Base-by-base conservation (phyloP, 2,797 vertebrate genomes). In the Perodicticus potto region DNA sequence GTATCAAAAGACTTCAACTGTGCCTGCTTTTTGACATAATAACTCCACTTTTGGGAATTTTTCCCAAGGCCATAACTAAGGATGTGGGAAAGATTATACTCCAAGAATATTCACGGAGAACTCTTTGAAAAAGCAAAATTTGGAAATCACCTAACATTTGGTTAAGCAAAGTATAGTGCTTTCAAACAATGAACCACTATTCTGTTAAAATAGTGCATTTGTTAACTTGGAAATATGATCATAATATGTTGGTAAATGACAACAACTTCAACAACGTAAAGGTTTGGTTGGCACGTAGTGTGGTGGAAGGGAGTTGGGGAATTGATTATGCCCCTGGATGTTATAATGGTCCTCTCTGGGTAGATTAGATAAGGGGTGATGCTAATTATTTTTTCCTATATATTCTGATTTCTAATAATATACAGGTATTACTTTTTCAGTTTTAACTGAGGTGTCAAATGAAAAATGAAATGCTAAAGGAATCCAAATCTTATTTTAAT, bases 141-240 rank as follows among this genome's bases (percentile, higher is more conserved):
- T 89, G 73, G 93, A 90, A 91, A 96, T 81, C 67, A 74, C 22
- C 49, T 91, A 94, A 63, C 67, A 45, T 29, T 84, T 91, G 59
- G 45, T 69, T 95, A 91, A 92, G 67, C 61, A 90, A 88, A 65
- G 32, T 55, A 8, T 45, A 65, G 57, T 94, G 72, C 27, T 92
- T 91, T 89, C 53, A 61, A 88, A 96, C 74, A 92, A 82, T 74
- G 49, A 40, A 23, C 23, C n/a, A 80, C 45, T 94, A 14, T 95
- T 14, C 57, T 91, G 7, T 69, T 55, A 14, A 77, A 57, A 14
- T 43, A 37, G 20, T 55, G 0, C n/a, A 80, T 25, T 80, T 72
- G 76, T 91, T 40, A n/a, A 53, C n/a, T 83, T 72, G 20, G 34
- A 67, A 96, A 80, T 61, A 67, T 43, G 74, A 37, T 91, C 37